phyloP scores from a whole-genome alignment of 2,113 vertebrate genomes.

The Panurus biarmicus region DNA sequence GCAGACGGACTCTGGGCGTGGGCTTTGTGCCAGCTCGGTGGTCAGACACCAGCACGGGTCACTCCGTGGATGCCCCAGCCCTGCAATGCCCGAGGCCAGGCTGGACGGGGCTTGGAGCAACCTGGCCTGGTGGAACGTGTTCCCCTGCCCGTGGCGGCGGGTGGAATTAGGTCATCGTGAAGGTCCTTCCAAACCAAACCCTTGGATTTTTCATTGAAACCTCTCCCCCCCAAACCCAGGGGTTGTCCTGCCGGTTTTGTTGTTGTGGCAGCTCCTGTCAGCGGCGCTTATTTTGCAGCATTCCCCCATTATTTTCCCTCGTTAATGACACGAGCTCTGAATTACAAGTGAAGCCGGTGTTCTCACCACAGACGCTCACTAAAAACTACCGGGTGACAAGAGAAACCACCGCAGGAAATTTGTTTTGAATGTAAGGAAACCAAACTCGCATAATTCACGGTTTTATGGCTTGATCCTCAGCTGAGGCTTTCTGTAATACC shows the following conservation, averaged over 20 bases:
- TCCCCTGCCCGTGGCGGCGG: neutral
- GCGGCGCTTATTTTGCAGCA: neutral
- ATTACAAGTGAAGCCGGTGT: neutral
- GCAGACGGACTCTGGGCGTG: neutral
- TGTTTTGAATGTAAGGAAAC: neutral
- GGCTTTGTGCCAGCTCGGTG: neutral
- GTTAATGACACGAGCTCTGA: neutral
- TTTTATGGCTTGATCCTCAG: neutral
- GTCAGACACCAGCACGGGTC: fast-evolving
- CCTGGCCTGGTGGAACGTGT: neutral
- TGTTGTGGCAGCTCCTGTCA: neutral
- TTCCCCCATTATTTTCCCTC: neutral
- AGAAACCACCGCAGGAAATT: neutral
- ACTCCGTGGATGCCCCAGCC: neutral
- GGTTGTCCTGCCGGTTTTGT: neutral
- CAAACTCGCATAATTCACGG: neutral
- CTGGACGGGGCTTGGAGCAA: neutral
- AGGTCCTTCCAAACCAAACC: neutral
- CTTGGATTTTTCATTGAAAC: neutral
- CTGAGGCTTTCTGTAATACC: neutral
- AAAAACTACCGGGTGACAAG: neutral
- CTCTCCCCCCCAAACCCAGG: neutral
- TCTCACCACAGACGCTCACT: neutral
- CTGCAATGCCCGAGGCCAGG: fast-evolving
- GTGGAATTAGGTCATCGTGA: neutral